These are phyloP conservation scores for Brachionus sp. DNA, from an alignment of 1,140 invertebrate species.

Conservation along the genomic window DNA sequence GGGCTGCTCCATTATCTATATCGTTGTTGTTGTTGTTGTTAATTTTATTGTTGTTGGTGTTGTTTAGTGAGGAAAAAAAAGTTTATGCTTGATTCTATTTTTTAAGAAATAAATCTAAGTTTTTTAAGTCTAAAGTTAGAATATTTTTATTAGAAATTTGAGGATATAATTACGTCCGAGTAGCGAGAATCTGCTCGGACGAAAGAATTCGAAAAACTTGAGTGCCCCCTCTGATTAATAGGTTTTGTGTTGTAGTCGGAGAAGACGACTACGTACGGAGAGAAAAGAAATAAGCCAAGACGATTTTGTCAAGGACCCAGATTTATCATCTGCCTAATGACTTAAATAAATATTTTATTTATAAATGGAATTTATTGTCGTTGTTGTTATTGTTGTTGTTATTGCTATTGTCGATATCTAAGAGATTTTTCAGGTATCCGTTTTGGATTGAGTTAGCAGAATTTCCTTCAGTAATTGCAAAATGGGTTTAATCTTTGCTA, in stretches of 20 bases:
- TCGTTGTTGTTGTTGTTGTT: not conserved
- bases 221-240: not conserved
- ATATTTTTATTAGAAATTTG: not conserved
- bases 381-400: not conserved
- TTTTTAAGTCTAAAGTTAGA: not conserved
- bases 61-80: no score
- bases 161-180: not conserved
- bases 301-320: conserved; percentile 24
- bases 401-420: not conserved
- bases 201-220: conserved; percentile 3
- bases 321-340: conserved; percentile 41
- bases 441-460: not conserved
- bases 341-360: conserved; percentile 41
- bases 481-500: conserved; percentile 27
- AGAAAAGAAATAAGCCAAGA: conserved; percentile 20
- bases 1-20: conserved; percentile 22
- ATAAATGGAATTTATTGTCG: conserved; percentile 13
- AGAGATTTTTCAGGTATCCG: conserved; percentile 19
- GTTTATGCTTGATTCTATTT: not conserved
- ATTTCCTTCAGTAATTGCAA: not conserved
- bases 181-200: not conserved
- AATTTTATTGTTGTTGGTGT: not conserved
- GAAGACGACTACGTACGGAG: not conserved
- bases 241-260: not conserved
- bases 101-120: not conserved